Evolutionary conservation across 1,140 invertebrate genomes (phyloP), one percentile per base, ranked within the genome.

Genomic region (Monomorium pharaonis): DNA sequence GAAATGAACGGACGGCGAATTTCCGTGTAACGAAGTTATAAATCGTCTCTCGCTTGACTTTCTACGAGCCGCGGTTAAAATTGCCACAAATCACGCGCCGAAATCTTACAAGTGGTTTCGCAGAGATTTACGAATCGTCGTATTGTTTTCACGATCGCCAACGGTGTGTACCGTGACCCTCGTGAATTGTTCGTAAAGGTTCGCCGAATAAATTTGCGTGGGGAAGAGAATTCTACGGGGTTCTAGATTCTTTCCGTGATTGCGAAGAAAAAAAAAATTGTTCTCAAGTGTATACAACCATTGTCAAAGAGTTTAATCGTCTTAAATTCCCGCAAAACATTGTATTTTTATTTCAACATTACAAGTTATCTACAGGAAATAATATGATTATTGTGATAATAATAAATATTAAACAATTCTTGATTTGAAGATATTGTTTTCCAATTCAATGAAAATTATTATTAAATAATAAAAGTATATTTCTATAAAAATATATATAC

Each of bases 21-120:
- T 80, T 70, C 33, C 33, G 33, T 27, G 33, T 70, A 80, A 80
- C 77, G 33, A 69, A 54, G 63, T 69, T 80, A 80, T 80, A 80
- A 80, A 80, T 80, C 77, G 63, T 80, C 21, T 12, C 33, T 67
- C 30, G 12, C 27, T 21, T 54, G 30, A 80, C 44, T 80, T 65
- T 80, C 77, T 69, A 65, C 27, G 42, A 65, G 58, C 51, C 33
- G 30, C 47, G 14, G 44, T 58, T 54, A 51, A 69, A 54, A 80
- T 80, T 69, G 63, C 47, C 63, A 58, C 63, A 80, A 80, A 69
- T 80, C 63, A 80, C 63, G 33, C 44, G 21, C 62, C 63, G 6
- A 80, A 80, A 69, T 80, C 54, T 54, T 69, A 69, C 47, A 69
- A 44, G 63, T 21, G 75, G 18, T 33, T 65, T 49, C 60, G 47